Evolutionary conservation across 2,797 vertebrate genomes (phyloP).

Genomic region (Erethizon dorsatum): DNA sequence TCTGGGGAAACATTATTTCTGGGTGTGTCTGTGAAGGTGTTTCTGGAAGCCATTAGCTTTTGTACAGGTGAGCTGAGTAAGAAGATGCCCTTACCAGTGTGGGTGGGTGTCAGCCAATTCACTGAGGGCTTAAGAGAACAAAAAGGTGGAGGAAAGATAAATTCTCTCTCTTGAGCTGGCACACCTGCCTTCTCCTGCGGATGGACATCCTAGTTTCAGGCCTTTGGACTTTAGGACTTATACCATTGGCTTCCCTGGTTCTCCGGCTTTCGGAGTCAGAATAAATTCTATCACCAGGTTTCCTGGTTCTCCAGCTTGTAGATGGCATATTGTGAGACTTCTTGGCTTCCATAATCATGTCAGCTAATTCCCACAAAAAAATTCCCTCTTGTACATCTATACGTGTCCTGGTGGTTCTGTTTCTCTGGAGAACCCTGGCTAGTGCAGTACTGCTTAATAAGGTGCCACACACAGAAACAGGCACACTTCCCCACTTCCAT

Average conservation of each 20-base stretch:
- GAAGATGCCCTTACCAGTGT: not conserved
- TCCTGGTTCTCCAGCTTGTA: not conserved
- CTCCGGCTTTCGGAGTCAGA: not conserved
- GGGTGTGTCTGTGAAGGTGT: not conserved
- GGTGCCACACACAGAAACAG: not conserved
- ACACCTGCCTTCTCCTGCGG: not conserved
- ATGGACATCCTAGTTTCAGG: not conserved
- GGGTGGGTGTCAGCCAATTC: not conserved
- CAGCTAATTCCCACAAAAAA: not conserved
- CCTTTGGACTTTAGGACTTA: not conserved
- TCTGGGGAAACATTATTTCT: not conserved
- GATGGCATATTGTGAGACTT: not conserved
- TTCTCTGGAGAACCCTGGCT: not conserved
- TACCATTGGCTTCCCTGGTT: not conserved
- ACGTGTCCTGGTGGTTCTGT: not conserved
- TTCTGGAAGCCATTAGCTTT: not conserved
- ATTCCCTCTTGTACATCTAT: not conserved
- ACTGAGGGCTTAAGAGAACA: not conserved
- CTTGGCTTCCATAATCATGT: not conserved
- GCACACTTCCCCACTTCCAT: not conserved
- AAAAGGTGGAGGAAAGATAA: not conserved
- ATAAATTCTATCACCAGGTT: not conserved
- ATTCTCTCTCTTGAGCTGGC: not conserved
- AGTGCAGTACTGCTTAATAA: not conserved
- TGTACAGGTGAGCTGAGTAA: not conserved